Percentiles rank a stretch among this genome's conserved stretches.
Conservation (phyloP, 1,140 invertebrate species). For the Bradysia coprophila region DNA sequence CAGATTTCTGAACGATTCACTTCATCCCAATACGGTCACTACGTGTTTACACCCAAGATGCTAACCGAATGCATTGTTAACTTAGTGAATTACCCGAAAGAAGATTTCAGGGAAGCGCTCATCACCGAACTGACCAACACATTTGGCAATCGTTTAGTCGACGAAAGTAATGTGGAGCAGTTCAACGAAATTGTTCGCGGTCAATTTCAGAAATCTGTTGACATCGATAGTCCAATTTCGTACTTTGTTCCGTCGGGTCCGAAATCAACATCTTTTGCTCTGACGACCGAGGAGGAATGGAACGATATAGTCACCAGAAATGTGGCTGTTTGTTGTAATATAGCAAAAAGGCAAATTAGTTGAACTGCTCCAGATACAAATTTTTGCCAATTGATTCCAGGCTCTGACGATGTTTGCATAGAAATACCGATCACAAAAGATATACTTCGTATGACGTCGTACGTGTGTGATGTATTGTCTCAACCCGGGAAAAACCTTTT, state of each 20-base stretch:
- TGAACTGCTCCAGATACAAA: no score
- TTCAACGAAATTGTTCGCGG: slow-evolving; percentile 45
- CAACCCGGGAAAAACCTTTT: slow-evolving; percentile 45
- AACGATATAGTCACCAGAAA: slow-evolving; percentile 18
- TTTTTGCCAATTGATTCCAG: slow-evolving; percentile 5
- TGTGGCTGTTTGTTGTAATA: no score
- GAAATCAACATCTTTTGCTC: slow-evolving; percentile 12
- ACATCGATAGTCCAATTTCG: slow-evolving; percentile 9
- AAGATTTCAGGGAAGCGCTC: slow-evolving; percentile 16
- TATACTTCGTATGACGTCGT: slow-evolving; percentile 39
- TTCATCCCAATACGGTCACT: slow-evolving; percentile 10
- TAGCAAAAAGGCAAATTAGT: no score
- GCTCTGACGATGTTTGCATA: slow-evolving; percentile 19
- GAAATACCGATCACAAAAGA: slow-evolving; percentile 41
- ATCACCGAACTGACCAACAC: slow-evolving; percentile 52
- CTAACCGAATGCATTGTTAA: slow-evolving; percentile 17
- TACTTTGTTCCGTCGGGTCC: slow-evolving; percentile 16
- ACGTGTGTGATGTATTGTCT: slow-evolving; percentile 40
- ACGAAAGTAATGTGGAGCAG: slow-evolving; percentile 39
- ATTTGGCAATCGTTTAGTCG: slow-evolving; percentile 59
- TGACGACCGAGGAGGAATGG: slow-evolving; percentile 17
- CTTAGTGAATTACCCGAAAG: slow-evolving; percentile 15
- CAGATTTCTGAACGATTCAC: slow-evolving; percentile 7
- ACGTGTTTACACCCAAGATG: slow-evolving; percentile 22
- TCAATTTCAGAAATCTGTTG: slow-evolving; percentile 28